A percentile compares a stretch with the other conserved stretches of the same genome.
Evolutionary conservation across 1,140 invertebrate species (phyloP).

Genomic region (Drosophila sturtevanti): DNA sequence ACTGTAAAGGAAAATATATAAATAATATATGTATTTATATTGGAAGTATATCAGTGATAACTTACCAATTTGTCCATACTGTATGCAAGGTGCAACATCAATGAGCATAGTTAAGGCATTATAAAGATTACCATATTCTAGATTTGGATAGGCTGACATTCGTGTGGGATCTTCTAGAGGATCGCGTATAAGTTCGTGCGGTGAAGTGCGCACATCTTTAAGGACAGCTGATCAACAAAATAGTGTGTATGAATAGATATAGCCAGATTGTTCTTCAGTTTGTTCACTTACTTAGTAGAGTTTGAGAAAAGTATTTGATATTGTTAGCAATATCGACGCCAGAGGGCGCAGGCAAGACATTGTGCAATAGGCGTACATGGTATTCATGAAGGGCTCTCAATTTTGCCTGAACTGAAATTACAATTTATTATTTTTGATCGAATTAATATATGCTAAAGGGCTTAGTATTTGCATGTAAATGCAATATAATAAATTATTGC

Average conservation of each 20-base stretch:
- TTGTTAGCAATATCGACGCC: slow-evolving; percentile 98
- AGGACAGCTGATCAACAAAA: slow-evolving; percentile 93
- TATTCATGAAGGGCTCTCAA: slow-evolving; percentile 98
- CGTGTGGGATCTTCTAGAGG: slow-evolving; percentile 92
- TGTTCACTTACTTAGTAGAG: slow-evolving; percentile 92
- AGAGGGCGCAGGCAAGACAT: slow-evolving; percentile 94
- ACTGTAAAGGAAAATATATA: slow-evolving; percentile 84
- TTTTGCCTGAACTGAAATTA: slow-evolving; percentile 95
- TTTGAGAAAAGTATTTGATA: slow-evolving; percentile 98
- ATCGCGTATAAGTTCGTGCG: slow-evolving; percentile 93
- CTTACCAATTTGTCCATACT: slow-evolving; percentile 91
- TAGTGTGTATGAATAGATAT: no score
- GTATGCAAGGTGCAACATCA: slow-evolving; percentile 92
- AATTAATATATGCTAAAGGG: no score
- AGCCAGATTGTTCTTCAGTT: background rate
- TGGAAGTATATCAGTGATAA: background rate
- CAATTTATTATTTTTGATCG: background rate
- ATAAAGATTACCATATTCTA: slow-evolving; percentile 97
- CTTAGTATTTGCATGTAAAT: no score
- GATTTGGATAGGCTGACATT: slow-evolving; percentile 95
- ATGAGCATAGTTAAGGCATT: slow-evolving; percentile 91
- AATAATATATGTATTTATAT: background rate
- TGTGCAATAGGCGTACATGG: slow-evolving; percentile 95
- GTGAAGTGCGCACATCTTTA: slow-evolving; percentile 96
- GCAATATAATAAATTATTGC: no score